phyloP scores from a whole-genome alignment of 2,113 vertebrate genomes.

The Himantopus leucocephalus region DNA sequence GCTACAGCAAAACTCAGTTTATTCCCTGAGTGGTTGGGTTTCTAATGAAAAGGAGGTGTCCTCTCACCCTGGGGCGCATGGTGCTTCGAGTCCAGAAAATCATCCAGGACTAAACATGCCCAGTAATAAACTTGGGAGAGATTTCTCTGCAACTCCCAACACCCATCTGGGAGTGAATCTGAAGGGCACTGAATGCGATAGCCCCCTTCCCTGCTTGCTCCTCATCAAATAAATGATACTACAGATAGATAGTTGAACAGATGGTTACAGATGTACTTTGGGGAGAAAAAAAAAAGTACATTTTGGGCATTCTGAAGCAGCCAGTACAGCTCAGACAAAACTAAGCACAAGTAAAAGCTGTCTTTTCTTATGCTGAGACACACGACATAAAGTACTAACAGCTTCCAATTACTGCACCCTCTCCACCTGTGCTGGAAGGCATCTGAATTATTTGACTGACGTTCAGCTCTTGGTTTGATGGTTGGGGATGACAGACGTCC shows the following conservation, averaged over 20 bases:
- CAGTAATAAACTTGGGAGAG: accelerated
- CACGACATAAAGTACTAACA: background rate
- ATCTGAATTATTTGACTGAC: background rate
- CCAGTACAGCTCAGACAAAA: background rate
- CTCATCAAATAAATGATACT: background rate
- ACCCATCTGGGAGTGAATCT: background rate
- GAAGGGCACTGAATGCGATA: background rate
- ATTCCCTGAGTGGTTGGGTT: background rate
- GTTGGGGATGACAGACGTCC: background rate
- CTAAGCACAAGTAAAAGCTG: background rate
- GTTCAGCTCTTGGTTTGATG: background rate
- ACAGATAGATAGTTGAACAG: background rate
- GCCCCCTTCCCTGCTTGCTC: background rate
- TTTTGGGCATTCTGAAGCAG: background rate
- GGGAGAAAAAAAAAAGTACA: background rate
- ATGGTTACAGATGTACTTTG: background rate
- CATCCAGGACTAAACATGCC: background rate
- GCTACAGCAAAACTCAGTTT: background rate
- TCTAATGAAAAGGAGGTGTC: background rate
- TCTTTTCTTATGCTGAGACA: background rate
- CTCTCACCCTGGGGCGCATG: background rate
- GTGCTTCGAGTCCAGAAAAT: background rate
- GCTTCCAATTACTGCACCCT: background rate
- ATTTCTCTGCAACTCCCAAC: background rate
- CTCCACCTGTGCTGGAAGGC: background rate